Evolutionary conservation across 2,113 vertebrate species (phyloP).

Genomic region (Baryphthengus martii): DNA sequence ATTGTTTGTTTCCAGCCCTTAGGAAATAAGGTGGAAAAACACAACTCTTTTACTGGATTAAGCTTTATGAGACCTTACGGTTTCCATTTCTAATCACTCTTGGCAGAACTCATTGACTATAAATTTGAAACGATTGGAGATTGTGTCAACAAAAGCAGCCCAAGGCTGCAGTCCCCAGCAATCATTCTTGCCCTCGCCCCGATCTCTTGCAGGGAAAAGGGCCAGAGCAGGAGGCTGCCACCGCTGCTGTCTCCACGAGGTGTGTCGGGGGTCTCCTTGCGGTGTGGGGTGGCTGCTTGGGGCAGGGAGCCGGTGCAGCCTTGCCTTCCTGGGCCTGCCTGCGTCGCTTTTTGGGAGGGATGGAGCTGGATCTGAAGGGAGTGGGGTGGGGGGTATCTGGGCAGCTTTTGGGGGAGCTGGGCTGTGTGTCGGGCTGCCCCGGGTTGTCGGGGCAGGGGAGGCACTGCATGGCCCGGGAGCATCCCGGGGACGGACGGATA

Average conservation of each 20-base stretch:
- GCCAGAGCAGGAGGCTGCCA: rapidly evolving
- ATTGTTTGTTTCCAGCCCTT: not conserved
- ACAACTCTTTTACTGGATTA: not conserved
- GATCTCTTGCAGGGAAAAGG: not conserved
- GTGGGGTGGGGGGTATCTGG: not conserved
- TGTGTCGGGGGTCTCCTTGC: not conserved
- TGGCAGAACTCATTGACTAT: not conserved
- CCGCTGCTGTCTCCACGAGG: rapidly evolving
- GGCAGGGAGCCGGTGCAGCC: not conserved
- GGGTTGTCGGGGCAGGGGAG: not conserved
- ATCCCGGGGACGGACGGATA: too few relatives aligned
- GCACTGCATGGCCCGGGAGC: not conserved
- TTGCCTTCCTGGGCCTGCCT: not conserved
- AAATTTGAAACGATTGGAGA: not conserved
- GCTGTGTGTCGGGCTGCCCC: not conserved
- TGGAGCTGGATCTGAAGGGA: not conserved
- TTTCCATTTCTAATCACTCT: not conserved
- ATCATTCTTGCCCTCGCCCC: not conserved
- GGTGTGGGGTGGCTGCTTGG: too few relatives aligned
- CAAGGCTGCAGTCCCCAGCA: not conserved
- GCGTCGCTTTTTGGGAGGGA: not conserved
- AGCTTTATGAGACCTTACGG: not conserved
- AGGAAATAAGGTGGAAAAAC: not conserved
- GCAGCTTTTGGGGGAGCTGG: not conserved
- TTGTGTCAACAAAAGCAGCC: not conserved